These are phyloP conservation scores for Artemisiospiza belli DNA, from an alignment of 2,113 vertebrate species.

Conservation along the genomic window DNA sequence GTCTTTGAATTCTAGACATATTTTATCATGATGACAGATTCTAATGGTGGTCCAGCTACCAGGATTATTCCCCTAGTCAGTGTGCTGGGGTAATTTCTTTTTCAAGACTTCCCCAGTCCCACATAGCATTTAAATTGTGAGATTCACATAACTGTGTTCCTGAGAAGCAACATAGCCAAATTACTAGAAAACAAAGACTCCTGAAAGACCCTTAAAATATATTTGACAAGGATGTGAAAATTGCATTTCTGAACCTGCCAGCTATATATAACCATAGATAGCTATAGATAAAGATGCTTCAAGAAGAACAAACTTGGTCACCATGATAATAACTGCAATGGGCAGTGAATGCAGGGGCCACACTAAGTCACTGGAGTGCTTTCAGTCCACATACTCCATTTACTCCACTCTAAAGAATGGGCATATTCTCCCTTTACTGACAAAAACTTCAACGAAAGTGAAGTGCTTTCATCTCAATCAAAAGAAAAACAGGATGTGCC, in stretches of 20 bases:
- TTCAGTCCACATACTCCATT: not conserved
- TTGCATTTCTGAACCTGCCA: not conserved
- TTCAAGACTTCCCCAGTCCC: not conserved
- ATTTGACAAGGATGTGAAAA: not conserved
- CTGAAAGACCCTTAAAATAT: not conserved
- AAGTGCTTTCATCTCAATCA: not conserved
- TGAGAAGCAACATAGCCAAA: not conserved
- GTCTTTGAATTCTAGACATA: not conserved
- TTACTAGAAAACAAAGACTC: not conserved
- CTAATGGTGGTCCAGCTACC: not conserved
- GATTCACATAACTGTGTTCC: not conserved
- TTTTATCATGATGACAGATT: not conserved
- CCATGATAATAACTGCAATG: not conserved
- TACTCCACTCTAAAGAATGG: not conserved
- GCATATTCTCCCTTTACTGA: not conserved
- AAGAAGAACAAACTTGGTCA: not conserved
- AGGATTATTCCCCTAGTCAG: not conserved
- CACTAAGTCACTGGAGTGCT: not conserved
- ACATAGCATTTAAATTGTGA: not conserved
- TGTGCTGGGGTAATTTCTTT: not conserved
- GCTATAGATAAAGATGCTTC: not conserved
- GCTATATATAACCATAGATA: not conserved
- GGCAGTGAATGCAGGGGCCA: not conserved
- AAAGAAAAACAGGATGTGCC: not conserved
- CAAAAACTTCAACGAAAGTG: not conserved